Conservation (phyloP, 2,797 vertebrate genomes). For the Scolopax bukidnonensis region DNA sequence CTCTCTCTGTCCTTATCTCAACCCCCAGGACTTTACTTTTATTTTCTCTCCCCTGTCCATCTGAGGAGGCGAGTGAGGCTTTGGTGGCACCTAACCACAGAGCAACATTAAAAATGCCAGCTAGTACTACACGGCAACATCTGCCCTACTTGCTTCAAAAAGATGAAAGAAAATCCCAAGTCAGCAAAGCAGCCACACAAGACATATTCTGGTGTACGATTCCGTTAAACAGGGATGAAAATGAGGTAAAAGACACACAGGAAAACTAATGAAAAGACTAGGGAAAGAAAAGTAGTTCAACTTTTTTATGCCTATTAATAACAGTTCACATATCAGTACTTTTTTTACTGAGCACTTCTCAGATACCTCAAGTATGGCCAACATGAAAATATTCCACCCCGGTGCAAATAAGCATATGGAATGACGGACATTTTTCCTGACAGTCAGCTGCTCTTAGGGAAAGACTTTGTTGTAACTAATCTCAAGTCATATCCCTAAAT, state of each 20-base stretch:
- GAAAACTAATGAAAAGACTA: background rate
- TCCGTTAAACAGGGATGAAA: background rate
- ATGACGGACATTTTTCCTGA: background rate
- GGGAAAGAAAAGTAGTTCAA: background rate
- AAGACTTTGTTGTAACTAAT: background rate
- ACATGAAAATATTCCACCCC: background rate
- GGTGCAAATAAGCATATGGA: background rate
- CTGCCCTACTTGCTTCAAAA: background rate
- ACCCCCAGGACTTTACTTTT: background rate
- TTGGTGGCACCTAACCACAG: background rate
- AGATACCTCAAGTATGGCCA: background rate
- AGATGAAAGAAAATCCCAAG: background rate
- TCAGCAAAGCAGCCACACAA: background rate
- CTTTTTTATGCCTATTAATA: background rate
- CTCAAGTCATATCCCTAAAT: background rate
- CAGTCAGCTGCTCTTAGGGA: background rate
- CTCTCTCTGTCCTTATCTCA: background rate
- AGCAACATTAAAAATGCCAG: background rate
- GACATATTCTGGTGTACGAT: rapidly evolving
- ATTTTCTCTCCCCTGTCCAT: background rate
- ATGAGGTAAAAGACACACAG: background rate
- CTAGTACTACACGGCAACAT: background rate
- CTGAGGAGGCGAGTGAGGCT: background rate
- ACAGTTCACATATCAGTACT: no score
- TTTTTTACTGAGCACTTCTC: background rate